Conservation (phyloP, 1,140 invertebrate genomes). For the Platorchestia sp. region DNA sequence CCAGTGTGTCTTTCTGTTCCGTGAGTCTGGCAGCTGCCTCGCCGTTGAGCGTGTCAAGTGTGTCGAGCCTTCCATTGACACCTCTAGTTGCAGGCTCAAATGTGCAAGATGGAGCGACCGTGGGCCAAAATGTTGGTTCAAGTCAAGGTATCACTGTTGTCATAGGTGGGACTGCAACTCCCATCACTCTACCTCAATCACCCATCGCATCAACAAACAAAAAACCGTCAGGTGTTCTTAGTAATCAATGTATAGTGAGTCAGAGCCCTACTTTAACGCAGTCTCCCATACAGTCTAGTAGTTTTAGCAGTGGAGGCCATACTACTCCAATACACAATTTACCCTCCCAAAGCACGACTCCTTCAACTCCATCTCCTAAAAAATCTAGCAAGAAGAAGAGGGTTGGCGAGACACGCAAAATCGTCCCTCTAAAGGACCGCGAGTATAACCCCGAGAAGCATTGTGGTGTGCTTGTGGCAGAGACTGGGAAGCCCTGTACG, state of each 20-base stretch:
- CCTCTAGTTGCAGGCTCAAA: conserved; percentile 55
- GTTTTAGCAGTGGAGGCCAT: conserved; percentile 41
- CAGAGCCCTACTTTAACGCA: conserved; percentile 59
- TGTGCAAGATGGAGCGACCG: conserved; percentile 55
- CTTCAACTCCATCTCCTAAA: conserved; percentile 65
- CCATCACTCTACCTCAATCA: conserved; percentile 58
- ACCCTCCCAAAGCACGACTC: conserved; percentile 51
- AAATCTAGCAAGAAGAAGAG: conserved; percentile 69
- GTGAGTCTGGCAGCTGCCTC: conserved; percentile 35
- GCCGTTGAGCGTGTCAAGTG: conserved; percentile 10
- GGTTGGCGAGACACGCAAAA: conserved; percentile 68
- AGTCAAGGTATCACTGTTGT: conserved; percentile 66
- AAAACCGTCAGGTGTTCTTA: neutral
- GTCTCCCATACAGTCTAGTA: conserved; percentile 56
- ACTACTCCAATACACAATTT: conserved; percentile 58
- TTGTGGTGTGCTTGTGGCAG: conserved; percentile 81
- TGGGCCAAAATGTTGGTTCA: conserved; percentile 57
- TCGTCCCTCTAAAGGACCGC: conserved; percentile 77
- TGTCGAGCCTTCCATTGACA: conserved; percentile 46
- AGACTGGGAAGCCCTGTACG: conserved; percentile 82
- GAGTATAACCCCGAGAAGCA: conserved; percentile 87
- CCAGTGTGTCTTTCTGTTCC: conserved; percentile 58
- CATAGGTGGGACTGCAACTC: conserved; percentile 63
- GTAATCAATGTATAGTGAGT: conserved; percentile 7
- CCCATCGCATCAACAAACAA: conserved; percentile 24